Evolutionary conservation across 2,888 invertebrate genomes (phyloP).

Genomic region (Drosophila paranaensis): DNA sequence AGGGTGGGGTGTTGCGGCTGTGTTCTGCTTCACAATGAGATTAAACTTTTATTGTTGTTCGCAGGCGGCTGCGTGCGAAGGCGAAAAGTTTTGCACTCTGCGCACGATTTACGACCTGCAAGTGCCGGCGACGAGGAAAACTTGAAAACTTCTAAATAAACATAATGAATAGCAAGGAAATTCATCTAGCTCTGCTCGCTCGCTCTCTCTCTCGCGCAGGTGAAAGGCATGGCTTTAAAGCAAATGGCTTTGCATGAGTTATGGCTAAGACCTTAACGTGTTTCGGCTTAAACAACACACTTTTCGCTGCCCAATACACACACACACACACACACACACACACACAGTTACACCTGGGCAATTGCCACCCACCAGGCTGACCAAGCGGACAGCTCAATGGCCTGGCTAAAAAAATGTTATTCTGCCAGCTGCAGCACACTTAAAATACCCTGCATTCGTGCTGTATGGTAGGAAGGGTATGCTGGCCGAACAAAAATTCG

Average conservation of each 20-base stretch:
- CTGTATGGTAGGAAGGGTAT: neutral
- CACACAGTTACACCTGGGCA: neutral
- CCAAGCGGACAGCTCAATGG: slow-evolving; percentile 23
- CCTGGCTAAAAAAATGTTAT: slow-evolving; percentile 39
- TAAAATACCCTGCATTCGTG: slow-evolving; percentile 20
- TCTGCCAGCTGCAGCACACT: slow-evolving; percentile 18
- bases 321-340: neutral
- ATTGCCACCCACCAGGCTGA: slow-evolving; percentile 20
- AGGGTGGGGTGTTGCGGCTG: neutral
- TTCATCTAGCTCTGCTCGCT: slow-evolving; percentile 2
- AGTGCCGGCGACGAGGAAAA: slow-evolving; percentile 11
- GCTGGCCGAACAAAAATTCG: too few species aligned
- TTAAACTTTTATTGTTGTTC: slow-evolving; percentile 48
- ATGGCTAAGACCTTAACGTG: slow-evolving; percentile 26
- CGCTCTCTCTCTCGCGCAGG: slow-evolving; percentile 12
- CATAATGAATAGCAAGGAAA: slow-evolving; percentile 35
- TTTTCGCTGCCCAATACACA: neutral
- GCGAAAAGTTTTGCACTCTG: slow-evolving; percentile 24
- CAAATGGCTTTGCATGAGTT: slow-evolving; percentile 27
- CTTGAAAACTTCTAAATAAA: slow-evolving; percentile 45
- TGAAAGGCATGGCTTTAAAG: slow-evolving; percentile 30
- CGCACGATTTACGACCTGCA: slow-evolving; percentile 37
- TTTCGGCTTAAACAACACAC: neutral
- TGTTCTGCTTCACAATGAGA: slow-evolving; percentile 22
- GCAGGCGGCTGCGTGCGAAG: slow-evolving; percentile 8